Evolutionary conservation across 1,140 invertebrate species (phyloP).

Genomic region (Nephotettix cincticeps): DNA sequence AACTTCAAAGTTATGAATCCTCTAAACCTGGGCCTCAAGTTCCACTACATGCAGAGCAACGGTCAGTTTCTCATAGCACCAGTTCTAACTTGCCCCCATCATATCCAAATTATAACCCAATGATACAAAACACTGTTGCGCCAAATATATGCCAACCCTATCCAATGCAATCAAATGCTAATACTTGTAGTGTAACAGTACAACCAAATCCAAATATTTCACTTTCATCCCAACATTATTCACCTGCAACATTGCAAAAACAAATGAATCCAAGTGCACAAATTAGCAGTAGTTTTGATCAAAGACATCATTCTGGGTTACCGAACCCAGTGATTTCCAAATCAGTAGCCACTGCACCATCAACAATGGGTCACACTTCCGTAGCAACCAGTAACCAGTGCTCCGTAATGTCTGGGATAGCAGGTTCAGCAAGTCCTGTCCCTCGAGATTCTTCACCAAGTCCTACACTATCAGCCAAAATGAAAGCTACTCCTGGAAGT

Average conservation of each 20-base stretch:
- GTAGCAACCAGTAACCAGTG: constrained; percentile 39
- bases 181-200: background rate
- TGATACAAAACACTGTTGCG: too few relatives aligned
- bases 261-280: background rate
- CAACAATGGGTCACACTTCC: constrained; percentile 32
- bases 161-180: background rate
- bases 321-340: constrained; percentile 29
- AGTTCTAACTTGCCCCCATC: constrained; percentile 27
- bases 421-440: constrained; percentile 48
- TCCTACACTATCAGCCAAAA: constrained; percentile 39
- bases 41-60: constrained; percentile 38
- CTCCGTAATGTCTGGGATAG: constrained; percentile 35
- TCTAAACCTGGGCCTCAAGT: constrained; percentile 54
- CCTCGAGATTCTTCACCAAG: constrained; percentile 48
- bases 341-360: constrained; percentile 13
- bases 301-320: constrained; percentile 1
- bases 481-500: constrained; percentile 41
- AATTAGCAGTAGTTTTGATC: background rate
- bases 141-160: too few relatives aligned
- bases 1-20: constrained; percentile 46
- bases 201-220: background rate
- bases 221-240: constrained; percentile 3
- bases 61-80: constrained; percentile 42
- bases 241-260: background rate
- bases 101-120: too few relatives aligned